These are phyloP conservation scores for Lipophrys pholis DNA, from an alignment of 2,113 vertebrate species.

Conservation along the genomic window DNA sequence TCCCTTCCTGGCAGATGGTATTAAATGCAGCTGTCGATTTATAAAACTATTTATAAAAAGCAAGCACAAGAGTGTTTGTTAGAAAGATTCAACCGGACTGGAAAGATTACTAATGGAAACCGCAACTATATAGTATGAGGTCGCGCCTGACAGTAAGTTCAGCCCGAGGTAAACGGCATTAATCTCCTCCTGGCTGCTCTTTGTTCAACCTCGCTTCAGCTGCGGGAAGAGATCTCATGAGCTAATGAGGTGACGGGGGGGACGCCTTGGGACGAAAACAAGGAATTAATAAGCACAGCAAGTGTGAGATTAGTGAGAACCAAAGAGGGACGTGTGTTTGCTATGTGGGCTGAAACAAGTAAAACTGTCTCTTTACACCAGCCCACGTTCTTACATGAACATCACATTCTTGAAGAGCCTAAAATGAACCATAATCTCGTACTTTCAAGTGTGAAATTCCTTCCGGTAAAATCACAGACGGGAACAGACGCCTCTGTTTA, in stretches of 20 bases:
- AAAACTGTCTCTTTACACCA: slow-evolving; percentile 36
- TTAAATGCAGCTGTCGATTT: neutral
- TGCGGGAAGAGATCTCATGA: slow-evolving; percentile 10
- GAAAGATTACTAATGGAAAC: neutral
- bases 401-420: slow-evolving; percentile 39
- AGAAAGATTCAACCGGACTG: neutral
- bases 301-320: slow-evolving; percentile 38
- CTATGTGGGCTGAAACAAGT: slow-evolving; percentile 39
- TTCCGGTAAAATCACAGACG: slow-evolving; percentile 25
- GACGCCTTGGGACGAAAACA: slow-evolving; percentile 32
- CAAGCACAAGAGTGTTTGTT: neutral
- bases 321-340: slow-evolving; percentile 18
- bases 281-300: slow-evolving; percentile 39
- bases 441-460: slow-evolving; percentile 58
- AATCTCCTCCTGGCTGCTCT: slow-evolving; percentile 1
- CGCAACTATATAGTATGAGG: too few species aligned
- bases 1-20: neutral
- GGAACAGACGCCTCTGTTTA: slow-evolving; percentile 13
- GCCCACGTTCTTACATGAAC: slow-evolving; percentile 47
- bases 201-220: slow-evolving; percentile 11
- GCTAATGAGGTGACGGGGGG: slow-evolving; percentile 44
- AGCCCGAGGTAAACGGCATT: neutral
- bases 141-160: neutral
- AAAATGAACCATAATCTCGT: slow-evolving; percentile 35
- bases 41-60: neutral